Evolutionary conservation across 2,888 invertebrate species (phyloP).

Genomic region (Ceriagrion tenellum): DNA sequence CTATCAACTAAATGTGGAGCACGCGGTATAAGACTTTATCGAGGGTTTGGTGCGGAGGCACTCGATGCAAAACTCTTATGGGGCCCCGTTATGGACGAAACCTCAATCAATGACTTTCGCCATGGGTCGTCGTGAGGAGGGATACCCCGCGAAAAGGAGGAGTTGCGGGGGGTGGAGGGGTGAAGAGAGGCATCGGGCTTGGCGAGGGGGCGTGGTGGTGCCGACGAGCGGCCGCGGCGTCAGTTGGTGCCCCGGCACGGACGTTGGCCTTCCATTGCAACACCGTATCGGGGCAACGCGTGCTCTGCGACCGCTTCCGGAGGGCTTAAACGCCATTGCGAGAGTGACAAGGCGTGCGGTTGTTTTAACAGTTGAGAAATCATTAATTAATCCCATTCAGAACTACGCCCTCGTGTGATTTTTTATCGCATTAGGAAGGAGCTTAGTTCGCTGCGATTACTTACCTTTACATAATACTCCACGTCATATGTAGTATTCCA

Average conservation of each 20-base stretch:
- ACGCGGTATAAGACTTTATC: too few relatives aligned
- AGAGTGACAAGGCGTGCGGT: not conserved
- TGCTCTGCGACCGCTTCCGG: not conserved
- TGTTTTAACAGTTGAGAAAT: not conserved
- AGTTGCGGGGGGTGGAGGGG: too few relatives aligned
- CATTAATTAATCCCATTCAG: slow-evolving; percentile 13
- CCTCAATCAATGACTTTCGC: too few relatives aligned
- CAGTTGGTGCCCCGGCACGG: not conserved
- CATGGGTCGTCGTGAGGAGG: too few relatives aligned
- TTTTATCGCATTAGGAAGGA: not conserved
- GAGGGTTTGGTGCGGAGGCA: not conserved
- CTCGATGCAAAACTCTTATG: not conserved
- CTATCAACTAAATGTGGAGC: too few relatives aligned
- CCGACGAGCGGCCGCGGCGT: not conserved
- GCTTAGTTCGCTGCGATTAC: not conserved
- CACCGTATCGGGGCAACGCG: not conserved
- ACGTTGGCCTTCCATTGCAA: slow-evolving; percentile 1
- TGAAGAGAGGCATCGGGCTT: not conserved
- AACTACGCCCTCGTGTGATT: not conserved
- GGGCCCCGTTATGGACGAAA: not conserved
- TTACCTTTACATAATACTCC: too few relatives aligned
- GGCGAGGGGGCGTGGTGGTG: not conserved
- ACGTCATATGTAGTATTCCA: too few relatives aligned
- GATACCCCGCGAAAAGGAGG: too few relatives aligned
- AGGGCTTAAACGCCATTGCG: not conserved